Conservation (phyloP, 64 coral and sea anemone species). For the Pocillopora damicornis region DNA sequence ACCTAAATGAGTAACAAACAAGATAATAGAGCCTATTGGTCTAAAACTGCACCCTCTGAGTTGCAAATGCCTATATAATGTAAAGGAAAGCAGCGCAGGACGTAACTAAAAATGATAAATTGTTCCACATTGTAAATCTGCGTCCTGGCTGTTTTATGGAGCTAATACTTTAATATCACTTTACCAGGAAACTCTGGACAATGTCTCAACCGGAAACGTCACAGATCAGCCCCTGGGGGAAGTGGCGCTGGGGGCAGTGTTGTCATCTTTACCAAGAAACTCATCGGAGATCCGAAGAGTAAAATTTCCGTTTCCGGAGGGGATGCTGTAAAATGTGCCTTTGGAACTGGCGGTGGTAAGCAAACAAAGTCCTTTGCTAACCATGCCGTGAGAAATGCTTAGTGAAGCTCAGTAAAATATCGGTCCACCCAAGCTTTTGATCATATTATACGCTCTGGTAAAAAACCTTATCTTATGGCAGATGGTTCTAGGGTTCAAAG, state of each 20-base stretch:
- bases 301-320: constrained; percentile 26
- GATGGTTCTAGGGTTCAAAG: no score
- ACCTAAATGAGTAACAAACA: no score
- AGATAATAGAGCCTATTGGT: no score
- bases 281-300: not conserved
- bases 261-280: constrained; percentile 25
- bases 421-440: not conserved
- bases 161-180: no score
- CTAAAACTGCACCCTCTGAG: no score
- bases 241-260: constrained; percentile 8
- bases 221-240: constrained; percentile 9
- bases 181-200: not conserved
- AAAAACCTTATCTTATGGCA: no score
- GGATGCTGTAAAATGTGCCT: constrained; percentile 2
- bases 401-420: not conserved
- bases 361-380: not conserved
- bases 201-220: not conserved
- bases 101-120: no score
- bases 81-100: no score
- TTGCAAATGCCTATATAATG: no score
- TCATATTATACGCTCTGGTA: not conserved
- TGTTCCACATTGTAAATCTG: no score
- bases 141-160: no score
- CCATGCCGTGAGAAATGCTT: not conserved
- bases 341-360: constrained; percentile 35